Evolutionary conservation across 1,140 invertebrate genomes (phyloP).

Genomic region (Psilanteris sp.): DNA sequence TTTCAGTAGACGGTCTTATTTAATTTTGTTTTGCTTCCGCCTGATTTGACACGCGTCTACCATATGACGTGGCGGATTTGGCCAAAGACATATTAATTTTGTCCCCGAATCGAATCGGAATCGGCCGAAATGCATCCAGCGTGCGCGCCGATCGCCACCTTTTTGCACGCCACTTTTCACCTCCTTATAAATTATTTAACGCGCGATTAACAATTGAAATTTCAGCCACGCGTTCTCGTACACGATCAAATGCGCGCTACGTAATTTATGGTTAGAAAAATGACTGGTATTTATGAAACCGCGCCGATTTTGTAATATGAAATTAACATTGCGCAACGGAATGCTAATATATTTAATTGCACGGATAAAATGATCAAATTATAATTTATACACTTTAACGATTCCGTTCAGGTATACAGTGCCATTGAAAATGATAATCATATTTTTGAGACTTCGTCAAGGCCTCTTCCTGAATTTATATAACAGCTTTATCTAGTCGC

Average conservation of each 20-base stretch:
- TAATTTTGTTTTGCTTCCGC: constrained; percentile 27
- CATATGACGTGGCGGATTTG: constrained; percentile 41
- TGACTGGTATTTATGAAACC: constrained; percentile 2
- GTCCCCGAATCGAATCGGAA: neutral
- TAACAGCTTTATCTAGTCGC: constrained; percentile 38
- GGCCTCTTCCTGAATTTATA: constrained; percentile 51
- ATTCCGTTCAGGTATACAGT: constrained; percentile 45
- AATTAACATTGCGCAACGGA: constrained; percentile 23
- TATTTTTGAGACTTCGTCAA: constrained; percentile 48
- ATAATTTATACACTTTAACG: constrained; percentile 39
- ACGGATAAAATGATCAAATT: constrained; percentile 33
- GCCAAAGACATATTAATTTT: constrained; percentile 34
- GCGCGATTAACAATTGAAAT: constrained; percentile 20
- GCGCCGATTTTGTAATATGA: constrained; percentile 25
- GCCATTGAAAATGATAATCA: constrained; percentile 52
- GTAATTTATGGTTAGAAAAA: constrained; percentile 32
- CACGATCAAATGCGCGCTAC: neutral
- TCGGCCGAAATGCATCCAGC: no score
- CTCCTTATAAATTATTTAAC: constrained; percentile 20
- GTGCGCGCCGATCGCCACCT: neutral
- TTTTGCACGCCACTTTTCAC: no score
- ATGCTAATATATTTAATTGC: constrained; percentile 55
- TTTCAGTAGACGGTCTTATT: neutral
- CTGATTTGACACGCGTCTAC: constrained; percentile 37
- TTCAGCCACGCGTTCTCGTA: neutral